A percentile compares a stretch with the other conserved stretches of the same genome.
phyloP scores from a whole-genome alignment of 2,888 invertebrate genomes.

The Caenorhabditis virilis region DNA sequence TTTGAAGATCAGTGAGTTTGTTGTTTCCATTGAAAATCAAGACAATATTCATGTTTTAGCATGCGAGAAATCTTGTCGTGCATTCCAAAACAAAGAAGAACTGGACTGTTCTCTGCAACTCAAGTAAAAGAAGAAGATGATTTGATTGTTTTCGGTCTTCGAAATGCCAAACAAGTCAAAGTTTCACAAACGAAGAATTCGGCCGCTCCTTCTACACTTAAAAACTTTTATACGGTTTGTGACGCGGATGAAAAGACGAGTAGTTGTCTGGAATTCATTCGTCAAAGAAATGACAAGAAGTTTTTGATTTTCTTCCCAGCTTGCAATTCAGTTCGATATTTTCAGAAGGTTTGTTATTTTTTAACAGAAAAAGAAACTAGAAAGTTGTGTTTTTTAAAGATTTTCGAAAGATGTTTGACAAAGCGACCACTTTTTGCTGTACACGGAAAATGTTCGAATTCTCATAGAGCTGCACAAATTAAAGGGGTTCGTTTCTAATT shows the following conservation, averaged over 20 bases:
- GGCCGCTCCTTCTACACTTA: conserved; percentile 46
- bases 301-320: conserved; percentile 83
- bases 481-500: conserved; percentile 11
- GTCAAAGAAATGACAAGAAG: conserved; percentile 69
- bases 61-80: conserved; percentile 86
- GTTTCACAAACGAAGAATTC: conserved; percentile 43
- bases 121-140: conserved; percentile 92
- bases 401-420: conserved; percentile 44
- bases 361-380: too few species aligned
- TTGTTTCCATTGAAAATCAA: neutral
- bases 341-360: conserved; percentile 71
- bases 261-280: conserved; percentile 80
- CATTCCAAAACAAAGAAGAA: conserved; percentile 88
- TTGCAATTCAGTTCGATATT: conserved; percentile 94
- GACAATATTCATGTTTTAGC: conserved; percentile 68
- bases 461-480: conserved; percentile 40
- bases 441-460: conserved; percentile 86
- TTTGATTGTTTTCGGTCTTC: conserved; percentile 83
- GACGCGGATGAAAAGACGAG: conserved; percentile 81
- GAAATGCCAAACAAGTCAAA: conserved; percentile 58
- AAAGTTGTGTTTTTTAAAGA: conserved; percentile 14
- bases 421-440: conserved; percentile 76
- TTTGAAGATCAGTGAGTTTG: conserved; percentile 75
- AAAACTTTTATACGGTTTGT: conserved; percentile 71
- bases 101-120: conserved; percentile 97